Conservation (phyloP, 2,888 invertebrate species). For the Metacarcinus magister region DNA sequence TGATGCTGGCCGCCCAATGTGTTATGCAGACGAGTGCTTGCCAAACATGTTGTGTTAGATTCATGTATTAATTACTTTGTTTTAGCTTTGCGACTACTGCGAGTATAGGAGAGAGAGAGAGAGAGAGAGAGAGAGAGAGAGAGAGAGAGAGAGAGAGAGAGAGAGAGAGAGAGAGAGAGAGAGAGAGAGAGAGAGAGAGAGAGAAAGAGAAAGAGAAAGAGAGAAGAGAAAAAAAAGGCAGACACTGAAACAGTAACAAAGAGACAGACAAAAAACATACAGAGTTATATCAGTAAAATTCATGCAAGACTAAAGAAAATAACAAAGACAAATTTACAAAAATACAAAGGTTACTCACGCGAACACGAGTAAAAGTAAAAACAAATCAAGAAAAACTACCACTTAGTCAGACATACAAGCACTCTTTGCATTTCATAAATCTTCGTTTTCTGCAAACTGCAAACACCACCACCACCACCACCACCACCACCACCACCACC, state of each 20-base stretch:
- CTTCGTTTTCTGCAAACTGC: background rate
- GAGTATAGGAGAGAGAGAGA: background rate
- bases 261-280: background rate
- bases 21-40: constrained; percentile 10
- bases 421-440: background rate
- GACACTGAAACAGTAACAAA: background rate
- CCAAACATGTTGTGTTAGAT: background rate
- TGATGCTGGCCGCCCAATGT: background rate
- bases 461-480: background rate
- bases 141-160: background rate
- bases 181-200: background rate
- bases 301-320: background rate
- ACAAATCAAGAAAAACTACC: background rate
- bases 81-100: background rate
- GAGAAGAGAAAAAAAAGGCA: background rate
- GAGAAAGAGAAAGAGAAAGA: background rate
- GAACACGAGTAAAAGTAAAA: background rate
- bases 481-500: background rate
- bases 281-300: background rate
- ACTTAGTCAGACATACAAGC: background rate
- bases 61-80: background rate
- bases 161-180: constrained; percentile 2
- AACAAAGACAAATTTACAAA: background rate
- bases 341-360: background rate
- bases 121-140: too few relatives aligned